Evolutionary conservation across 2,888 invertebrate genomes (phyloP), one percentile per base, ranked within the genome.

Genomic region (Heliconius sara): DNA sequence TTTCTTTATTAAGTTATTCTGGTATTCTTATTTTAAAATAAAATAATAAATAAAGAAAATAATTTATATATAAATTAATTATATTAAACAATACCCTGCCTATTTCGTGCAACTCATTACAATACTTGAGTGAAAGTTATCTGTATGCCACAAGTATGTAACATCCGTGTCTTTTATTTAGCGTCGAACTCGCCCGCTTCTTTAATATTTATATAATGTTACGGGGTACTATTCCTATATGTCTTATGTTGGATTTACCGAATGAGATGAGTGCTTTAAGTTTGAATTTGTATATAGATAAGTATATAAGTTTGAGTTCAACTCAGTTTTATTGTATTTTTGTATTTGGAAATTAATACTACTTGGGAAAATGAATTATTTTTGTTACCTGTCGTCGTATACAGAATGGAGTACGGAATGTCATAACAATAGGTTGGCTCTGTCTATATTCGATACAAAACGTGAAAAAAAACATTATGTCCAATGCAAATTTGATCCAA

Each of bases 61-160:
- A 52, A 30, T 22, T 57, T n/a, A 72, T 39, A 39, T 39, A 39
- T 39, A 39, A 39, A 39, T 39, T 10, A 39, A 39, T 39, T 10
- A 10, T 39, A 27, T 60, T 60, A 60, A n/a, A 10, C n/a, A 52
- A 22, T 52, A n/a, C 34, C 5, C 10, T 57, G 57, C 34, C 60
- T 60, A 34, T 39, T 34, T 60, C 34, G n/a, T 34, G 57, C 16
- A 2, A 25, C 25, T 9, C n/a, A 60, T 39, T 60, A 68, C 52
- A 72, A 72, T 68, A 60, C 47, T 43, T 72, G 27, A 80, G 82
- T 82, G 82, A 82, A 82, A 82, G 82, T 79, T 81, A 77, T 80
- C 73, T 74, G 74, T 77, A 77, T 82, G 78, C 70, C 77, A 65
- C 57, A 74, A 65, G 63, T 70, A 78, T 71, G 79, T 82, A 77